phyloP scores from a whole-genome alignment of 2,797 vertebrate genomes.

The Chelonia mydas region DNA sequence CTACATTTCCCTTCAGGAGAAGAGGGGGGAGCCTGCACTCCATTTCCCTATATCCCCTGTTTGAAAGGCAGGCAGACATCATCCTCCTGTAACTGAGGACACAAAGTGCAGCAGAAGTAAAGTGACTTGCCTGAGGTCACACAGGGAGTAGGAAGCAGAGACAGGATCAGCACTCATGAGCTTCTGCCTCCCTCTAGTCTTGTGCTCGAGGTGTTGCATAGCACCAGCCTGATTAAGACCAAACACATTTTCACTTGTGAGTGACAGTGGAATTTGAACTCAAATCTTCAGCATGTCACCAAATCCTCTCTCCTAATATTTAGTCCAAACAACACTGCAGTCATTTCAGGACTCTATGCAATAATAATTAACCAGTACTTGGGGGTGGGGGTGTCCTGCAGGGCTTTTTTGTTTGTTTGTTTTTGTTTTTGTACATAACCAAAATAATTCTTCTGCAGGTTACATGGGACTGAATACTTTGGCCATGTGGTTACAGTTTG shows the following conservation, averaged over 20 bases:
- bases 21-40: not conserved
- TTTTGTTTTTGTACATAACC: not conserved
- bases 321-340: not conserved
- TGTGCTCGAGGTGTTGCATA: not conserved
- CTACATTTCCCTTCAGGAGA: not conserved
- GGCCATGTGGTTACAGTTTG: slow-evolving; percentile 57
- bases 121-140: not conserved
- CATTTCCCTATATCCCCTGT: not conserved
- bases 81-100: not conserved
- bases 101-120: not conserved
- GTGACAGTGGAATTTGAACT: not conserved
- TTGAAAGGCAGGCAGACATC: not conserved
- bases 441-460: slow-evolving; percentile 22
- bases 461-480: not conserved
- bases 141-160: not conserved
- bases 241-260: not conserved
- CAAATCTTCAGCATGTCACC: not conserved
- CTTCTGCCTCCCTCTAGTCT: not conserved
- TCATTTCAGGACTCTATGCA: slow-evolving; percentile 47
- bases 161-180: not conserved
- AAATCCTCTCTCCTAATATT: too few species aligned
- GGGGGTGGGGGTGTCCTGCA: slow-evolving; percentile 29
- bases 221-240: not conserved
- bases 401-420: not conserved
- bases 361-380: slow-evolving; percentile 62